phyloP scores from a whole-genome alignment of 2,113 vertebrate species.

The Herpetotheres cachinnans region DNA sequence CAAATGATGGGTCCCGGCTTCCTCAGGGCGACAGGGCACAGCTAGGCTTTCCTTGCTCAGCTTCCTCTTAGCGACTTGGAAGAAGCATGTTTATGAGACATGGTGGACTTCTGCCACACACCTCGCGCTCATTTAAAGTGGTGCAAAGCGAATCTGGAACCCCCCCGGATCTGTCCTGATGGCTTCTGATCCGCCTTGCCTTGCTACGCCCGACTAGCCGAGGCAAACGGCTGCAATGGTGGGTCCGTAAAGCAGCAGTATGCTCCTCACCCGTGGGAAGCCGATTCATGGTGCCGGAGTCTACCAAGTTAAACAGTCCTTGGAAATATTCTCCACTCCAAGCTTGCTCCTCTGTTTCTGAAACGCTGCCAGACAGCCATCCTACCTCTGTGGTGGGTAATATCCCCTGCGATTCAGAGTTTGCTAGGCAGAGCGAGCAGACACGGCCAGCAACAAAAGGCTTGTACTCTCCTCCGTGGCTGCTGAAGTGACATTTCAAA shows the following conservation, averaged over 20 bases:
- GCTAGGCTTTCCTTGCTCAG: not conserved
- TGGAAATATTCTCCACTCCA: not conserved
- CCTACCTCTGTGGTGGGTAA: not conserved
- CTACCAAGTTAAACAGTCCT: not conserved
- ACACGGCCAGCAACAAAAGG: not conserved
- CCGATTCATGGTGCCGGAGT: not conserved
- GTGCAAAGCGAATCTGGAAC: not conserved
- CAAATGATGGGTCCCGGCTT: not conserved
- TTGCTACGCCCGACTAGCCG: accelerated
- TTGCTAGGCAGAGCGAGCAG: not conserved
- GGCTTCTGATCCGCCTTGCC: not conserved
- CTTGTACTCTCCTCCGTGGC: not conserved
- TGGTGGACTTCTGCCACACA: not conserved
- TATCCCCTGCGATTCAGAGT: not conserved
- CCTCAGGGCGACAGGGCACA: accelerated
- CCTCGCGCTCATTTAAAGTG: not conserved
- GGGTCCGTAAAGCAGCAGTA: not conserved
- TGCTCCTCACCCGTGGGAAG: not conserved
- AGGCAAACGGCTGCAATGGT: not conserved
- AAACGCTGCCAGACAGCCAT: not conserved
- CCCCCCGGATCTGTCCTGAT: not conserved
- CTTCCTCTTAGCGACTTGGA: not conserved
- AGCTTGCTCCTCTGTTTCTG: not conserved
- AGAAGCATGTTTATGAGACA: not conserved
- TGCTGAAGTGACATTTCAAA: not conserved